Percentiles rank a stretch among this genome's conserved stretches.
phyloP scores from a whole-genome alignment of 2,888 invertebrate genomes.

The Oscheius myriophilus region DNA sequence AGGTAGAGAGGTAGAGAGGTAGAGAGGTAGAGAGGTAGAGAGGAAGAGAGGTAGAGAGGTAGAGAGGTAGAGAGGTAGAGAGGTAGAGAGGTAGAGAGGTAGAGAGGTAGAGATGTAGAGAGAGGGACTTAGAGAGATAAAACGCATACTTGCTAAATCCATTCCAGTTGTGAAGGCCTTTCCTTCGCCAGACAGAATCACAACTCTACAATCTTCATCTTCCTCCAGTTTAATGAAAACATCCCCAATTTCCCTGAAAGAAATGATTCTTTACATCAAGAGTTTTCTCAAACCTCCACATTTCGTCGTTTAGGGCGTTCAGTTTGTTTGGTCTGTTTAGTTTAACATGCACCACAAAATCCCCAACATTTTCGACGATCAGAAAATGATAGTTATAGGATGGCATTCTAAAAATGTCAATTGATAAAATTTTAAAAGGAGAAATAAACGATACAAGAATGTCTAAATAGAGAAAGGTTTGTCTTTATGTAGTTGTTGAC shows the following conservation, averaged over 20 bases:
- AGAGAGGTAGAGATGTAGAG: too few species aligned
- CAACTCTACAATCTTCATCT: conserved; percentile 84
- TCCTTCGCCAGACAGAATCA: conserved; percentile 87
- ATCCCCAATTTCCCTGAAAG: conserved; percentile 78
- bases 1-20: too few species aligned
- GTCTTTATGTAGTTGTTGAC: too few species aligned
- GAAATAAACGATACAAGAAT: too few species aligned
- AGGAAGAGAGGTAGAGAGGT: too few species aligned
- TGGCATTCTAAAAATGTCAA: background rate
- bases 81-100: too few species aligned
- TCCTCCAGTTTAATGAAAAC: conserved; percentile 83
- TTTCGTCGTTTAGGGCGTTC: conserved; percentile 83
- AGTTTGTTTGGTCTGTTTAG: conserved; percentile 86
- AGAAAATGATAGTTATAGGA: conserved; percentile 38
- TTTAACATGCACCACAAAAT: conserved; percentile 79
- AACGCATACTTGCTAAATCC: conserved; percentile 76
- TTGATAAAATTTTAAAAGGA: too few species aligned
- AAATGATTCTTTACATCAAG: background rate
- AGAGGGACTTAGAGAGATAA: too few species aligned
- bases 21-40: too few species aligned
- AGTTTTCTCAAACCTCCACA: conserved; percentile 77
- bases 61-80: too few species aligned
- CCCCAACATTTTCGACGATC: conserved; percentile 39
- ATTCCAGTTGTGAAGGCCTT: conserved; percentile 87
- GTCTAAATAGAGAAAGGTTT: too few species aligned